phyloP scores from a whole-genome alignment of 35 echinoderm and acorn worm genomes.

The Apostichopus japonicus region DNA sequence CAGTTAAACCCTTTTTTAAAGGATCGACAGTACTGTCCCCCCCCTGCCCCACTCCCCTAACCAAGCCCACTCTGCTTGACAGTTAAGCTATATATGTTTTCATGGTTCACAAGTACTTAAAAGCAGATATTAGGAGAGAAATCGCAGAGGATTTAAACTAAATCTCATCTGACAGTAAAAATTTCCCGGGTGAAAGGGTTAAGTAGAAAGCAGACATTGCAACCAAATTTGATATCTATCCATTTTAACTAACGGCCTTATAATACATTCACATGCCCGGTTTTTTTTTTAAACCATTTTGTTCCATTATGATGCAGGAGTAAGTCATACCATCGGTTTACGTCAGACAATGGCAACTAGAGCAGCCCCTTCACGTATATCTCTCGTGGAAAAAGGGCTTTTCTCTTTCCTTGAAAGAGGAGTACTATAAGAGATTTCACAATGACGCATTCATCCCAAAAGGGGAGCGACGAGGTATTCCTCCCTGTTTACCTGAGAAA shows the following conservation, averaged over 20 bases:
- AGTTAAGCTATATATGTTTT: too few relatives aligned
- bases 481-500: background rate
- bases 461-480: background rate
- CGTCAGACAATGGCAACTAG: background rate
- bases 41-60: too few relatives aligned
- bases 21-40: too few relatives aligned
- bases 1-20: too few relatives aligned
- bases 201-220: background rate
- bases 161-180: background rate
- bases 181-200: background rate
- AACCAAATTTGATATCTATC: background rate
- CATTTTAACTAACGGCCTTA: background rate
- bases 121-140: too few relatives aligned
- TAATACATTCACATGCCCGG: too few relatives aligned
- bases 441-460: background rate
- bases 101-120: too few relatives aligned
- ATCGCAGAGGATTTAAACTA: too few relatives aligned
- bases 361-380: background rate
- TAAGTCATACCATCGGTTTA: background rate
- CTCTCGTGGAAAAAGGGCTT: background rate
- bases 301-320: background rate
- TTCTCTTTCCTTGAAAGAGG: background rate
- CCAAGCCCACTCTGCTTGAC: too few relatives aligned
- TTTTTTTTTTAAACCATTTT: too few relatives aligned
- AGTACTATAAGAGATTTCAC: background rate